These are phyloP conservation scores for Apocrypta bakeri DNA, from an alignment of 1,140 invertebrate genomes.

Conservation along the genomic window DNA sequence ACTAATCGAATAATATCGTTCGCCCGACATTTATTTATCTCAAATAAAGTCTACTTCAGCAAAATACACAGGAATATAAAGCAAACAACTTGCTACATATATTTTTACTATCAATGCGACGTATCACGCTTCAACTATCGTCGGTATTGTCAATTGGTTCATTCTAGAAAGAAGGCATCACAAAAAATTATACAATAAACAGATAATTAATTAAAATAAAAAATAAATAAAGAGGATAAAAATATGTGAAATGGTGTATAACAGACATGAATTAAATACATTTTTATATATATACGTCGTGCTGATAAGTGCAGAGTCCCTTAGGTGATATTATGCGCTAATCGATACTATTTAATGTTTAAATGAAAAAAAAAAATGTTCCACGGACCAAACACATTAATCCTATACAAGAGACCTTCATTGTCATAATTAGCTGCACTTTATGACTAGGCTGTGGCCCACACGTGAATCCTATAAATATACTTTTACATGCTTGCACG, in stretches of 20 bases:
- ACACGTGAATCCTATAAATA: slow-evolving; percentile 53
- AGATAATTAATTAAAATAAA: background rate
- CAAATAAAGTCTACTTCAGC: too few species aligned
- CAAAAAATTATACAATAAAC: background rate
- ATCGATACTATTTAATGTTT: slow-evolving; percentile 58
- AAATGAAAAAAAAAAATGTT: slow-evolving; percentile 62
- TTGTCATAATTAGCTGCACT: slow-evolving; percentile 63
- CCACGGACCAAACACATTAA: slow-evolving; percentile 68
- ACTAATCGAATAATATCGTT: too few species aligned
- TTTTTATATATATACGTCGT: slow-evolving; percentile 50
- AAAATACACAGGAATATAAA: too few species aligned
- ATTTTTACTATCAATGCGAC: too few species aligned
- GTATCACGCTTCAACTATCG: too few species aligned
- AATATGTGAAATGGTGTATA: slow-evolving; percentile 5
- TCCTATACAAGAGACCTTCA: slow-evolving; percentile 51
- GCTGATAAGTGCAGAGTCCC: slow-evolving; percentile 49
- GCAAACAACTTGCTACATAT: too few species aligned
- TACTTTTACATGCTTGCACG: slow-evolving; percentile 57
- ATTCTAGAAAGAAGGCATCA: background rate
- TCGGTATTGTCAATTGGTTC: too few species aligned
- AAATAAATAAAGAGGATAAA: slow-evolving; percentile 16
- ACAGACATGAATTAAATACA: slow-evolving; percentile 26
- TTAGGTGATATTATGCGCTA: slow-evolving; percentile 57
- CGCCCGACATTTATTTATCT: too few species aligned
- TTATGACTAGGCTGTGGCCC: slow-evolving; percentile 55